Evolutionary conservation across 1,140 invertebrate species (phyloP).

Genomic region (Aricia agestis): DNA sequence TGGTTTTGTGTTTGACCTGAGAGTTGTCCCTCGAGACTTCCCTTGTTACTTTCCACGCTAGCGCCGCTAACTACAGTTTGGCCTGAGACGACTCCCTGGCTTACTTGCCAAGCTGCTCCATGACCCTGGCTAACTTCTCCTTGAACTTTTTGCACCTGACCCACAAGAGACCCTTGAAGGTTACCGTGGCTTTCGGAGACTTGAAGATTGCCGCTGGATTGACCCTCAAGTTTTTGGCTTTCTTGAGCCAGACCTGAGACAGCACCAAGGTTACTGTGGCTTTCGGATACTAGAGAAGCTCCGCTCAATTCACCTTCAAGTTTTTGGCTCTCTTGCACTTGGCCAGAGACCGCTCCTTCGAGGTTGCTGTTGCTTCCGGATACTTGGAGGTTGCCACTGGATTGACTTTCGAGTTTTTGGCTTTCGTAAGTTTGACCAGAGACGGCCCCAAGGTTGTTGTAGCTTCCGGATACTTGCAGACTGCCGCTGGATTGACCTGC

Average conservation of each 20-base stretch:
- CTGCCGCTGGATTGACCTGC: not conserved
- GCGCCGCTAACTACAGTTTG: not conserved
- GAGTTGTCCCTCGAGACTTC: not conserved
- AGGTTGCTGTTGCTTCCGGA: not conserved
- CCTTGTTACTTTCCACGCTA: not conserved
- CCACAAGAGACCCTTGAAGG: not conserved
- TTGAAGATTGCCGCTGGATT: not conserved
- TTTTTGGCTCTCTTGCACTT: too few relatives aligned
- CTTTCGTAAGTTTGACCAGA: not conserved
- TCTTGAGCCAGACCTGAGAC: not conserved
- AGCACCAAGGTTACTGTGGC: not conserved
- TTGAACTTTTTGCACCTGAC: not conserved
- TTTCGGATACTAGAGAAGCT: not conserved
- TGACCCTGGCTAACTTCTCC: not conserved
- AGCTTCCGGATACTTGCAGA: conserved; percentile 3
- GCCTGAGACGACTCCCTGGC: not conserved
- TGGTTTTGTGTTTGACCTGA: not conserved
- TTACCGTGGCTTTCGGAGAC: not conserved
- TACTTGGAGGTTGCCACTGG: not conserved
- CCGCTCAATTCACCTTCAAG: too few relatives aligned
- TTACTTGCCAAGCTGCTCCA: not conserved
- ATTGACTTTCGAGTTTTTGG: not conserved
- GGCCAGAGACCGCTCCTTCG: too few relatives aligned
- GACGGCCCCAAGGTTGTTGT: not conserved
- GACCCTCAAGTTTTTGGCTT: not conserved